A percentile compares a stretch with the other conserved stretches of the same genome.
phyloP scores from a whole-genome alignment of 2,888 invertebrate genomes.

The Tinea semifulvella region DNA sequence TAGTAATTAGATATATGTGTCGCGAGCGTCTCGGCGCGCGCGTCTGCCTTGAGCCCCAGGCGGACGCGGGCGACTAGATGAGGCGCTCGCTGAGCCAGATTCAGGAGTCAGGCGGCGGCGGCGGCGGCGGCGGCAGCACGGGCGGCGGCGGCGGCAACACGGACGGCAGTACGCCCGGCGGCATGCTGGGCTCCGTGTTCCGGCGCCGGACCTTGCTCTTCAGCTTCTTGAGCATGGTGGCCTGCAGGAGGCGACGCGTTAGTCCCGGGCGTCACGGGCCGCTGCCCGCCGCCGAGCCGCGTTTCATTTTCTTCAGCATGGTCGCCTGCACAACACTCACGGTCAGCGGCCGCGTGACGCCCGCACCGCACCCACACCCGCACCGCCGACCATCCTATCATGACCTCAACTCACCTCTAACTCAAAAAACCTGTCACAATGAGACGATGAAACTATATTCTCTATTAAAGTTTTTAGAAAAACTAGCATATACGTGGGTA shows the following conservation, averaged over 20 bases:
- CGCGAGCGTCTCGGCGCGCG: constrained; percentile 44
- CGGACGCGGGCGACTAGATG: constrained; percentile 62
- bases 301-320: constrained; percentile 99
- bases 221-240: constrained; percentile 99
- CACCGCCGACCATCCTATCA: constrained; percentile 5
- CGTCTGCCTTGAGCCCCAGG: constrained; percentile 56
- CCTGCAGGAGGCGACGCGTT: constrained; percentile 72
- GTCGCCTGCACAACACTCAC: constrained; percentile 82
- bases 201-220: constrained; percentile 96
- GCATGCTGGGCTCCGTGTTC: constrained; percentile 88
- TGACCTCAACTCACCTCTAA: no score
- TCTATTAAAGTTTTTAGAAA: no score
- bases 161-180: constrained; percentile 33
- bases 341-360: constrained; percentile 13
- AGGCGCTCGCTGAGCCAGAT: constrained; percentile 78
- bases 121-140: constrained; percentile 46
- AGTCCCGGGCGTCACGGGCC: constrained; percentile 33
- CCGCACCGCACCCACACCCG: background rate
- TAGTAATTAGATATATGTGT: constrained; percentile 14
- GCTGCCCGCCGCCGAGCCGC: constrained; percentile 80
- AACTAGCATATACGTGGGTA: no score
- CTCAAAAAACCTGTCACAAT: no score
- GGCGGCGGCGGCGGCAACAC: constrained; percentile 34
- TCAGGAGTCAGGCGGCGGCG: constrained; percentile 67
- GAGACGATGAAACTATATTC: no score